Evolutionary conservation across 30 jellyfish, hydroid and myxozoan species (phyloP).

Genomic region (Hydractinia symbiolongicarpus): DNA sequence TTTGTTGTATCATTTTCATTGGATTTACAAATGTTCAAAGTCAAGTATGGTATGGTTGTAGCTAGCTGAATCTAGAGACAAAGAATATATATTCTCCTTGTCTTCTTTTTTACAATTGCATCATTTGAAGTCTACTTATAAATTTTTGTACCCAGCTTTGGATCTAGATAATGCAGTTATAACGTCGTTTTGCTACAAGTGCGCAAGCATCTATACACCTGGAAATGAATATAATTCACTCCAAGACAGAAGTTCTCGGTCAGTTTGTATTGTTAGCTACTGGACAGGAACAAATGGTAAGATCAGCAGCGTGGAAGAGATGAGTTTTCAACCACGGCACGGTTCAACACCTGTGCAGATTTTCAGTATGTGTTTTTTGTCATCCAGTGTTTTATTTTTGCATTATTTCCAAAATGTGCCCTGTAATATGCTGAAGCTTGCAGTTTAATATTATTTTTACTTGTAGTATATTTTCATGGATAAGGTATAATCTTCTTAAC

Average conservation of each 20-base stretch:
- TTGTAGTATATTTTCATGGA: too few relatives aligned
- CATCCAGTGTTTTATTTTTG: too few relatives aligned
- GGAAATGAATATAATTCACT: background rate
- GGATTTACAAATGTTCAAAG: background rate
- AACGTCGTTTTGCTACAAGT: background rate
- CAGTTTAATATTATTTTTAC: too few relatives aligned
- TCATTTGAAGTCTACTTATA: background rate
- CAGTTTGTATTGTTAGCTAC: background rate
- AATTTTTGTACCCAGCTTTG: background rate
- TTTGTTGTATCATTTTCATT: background rate
- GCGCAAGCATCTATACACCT: background rate
- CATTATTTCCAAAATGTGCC: too few relatives aligned
- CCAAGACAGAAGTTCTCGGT: background rate
- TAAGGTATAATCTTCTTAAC: too few relatives aligned
- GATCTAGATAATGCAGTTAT: background rate
- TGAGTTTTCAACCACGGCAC: too few relatives aligned
- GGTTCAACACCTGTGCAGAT: too few relatives aligned
- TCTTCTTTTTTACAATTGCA: background rate
- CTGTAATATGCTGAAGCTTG: too few relatives aligned
- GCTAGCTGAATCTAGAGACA: background rate
- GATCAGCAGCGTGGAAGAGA: background rate
- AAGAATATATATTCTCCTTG: background rate
- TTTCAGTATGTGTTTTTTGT: too few relatives aligned
- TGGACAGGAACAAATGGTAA: constrained; percentile 10
- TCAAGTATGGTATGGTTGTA: background rate